phyloP scores from a whole-genome alignment of 2,888 invertebrate species.

The Marronus borbonicus region DNA sequence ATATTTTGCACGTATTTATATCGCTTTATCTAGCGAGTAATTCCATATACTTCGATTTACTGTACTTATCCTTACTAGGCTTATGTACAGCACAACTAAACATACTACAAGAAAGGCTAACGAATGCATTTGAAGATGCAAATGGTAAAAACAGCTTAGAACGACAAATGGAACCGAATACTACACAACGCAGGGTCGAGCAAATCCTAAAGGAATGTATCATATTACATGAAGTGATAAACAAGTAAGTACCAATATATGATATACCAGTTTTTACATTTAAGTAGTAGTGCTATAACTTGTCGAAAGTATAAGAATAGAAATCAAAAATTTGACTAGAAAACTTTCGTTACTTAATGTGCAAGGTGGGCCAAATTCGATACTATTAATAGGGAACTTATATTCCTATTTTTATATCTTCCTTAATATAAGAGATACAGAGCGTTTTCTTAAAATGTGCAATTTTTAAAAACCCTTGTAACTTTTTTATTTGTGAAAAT shows the following conservation, averaged over 20 bases:
- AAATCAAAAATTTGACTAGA: no score
- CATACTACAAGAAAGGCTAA: constrained; percentile 28
- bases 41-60: constrained; percentile 23
- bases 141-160: neutral
- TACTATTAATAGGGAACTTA: no score
- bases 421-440: no score
- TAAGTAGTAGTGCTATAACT: constrained; percentile 11
- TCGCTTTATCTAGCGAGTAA: constrained; percentile 22
- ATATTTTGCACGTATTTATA: constrained; percentile 37
- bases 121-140: neutral
- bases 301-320: constrained; percentile 25
- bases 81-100: constrained; percentile 43
- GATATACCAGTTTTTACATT: neutral
- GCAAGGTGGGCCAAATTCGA: no score
- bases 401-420: no score
- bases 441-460: no score
- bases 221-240: constrained; percentile 38
- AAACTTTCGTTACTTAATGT: no score
- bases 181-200: neutral
- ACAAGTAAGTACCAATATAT: constrained; percentile 32
- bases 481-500: no score
- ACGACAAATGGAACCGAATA: neutral
- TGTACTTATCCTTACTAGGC: constrained; percentile 37
- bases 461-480: no score
- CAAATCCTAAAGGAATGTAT: constrained; percentile 35